These are phyloP conservation scores for Pteromalus puparum DNA, from an alignment of 1,140 invertebrate genomes.

Conservation along the genomic window DNA sequence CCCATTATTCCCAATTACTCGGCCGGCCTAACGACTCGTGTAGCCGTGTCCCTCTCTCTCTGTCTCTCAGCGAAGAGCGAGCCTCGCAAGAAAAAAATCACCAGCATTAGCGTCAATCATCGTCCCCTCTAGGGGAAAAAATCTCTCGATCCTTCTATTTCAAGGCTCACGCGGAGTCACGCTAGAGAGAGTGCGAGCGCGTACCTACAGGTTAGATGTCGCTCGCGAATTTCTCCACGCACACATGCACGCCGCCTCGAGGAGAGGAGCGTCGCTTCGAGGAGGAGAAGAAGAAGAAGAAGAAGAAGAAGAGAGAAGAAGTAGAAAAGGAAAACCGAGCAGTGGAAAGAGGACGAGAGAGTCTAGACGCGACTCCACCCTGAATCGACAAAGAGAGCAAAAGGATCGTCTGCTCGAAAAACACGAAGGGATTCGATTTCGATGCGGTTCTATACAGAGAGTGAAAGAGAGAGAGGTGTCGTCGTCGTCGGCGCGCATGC, in stretches of 20 bases:
- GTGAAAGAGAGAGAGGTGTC: neutral
- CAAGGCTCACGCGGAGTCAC: slow-evolving; percentile 9
- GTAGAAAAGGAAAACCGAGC: neutral
- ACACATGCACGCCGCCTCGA: neutral
- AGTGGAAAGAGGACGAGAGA: slow-evolving; percentile 1
- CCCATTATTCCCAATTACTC: neutral
- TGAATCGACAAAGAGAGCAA: neutral
- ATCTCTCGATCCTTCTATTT: slow-evolving; percentile 43
- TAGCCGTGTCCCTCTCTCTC: neutral
- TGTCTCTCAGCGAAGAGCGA: too few species aligned
- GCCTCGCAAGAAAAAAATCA: too few species aligned
- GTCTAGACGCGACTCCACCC: neutral
- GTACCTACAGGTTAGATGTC: slow-evolving; percentile 27
- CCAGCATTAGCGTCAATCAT: too few species aligned
- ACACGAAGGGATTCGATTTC: neutral
- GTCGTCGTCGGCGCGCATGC: neutral
- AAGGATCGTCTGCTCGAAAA: neutral
- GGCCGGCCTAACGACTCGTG: neutral
- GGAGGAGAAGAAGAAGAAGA: neutral
- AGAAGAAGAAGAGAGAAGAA: neutral
- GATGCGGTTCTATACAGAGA: neutral
- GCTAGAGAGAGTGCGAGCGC: neutral
- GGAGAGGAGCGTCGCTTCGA: neutral
- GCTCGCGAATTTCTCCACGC: slow-evolving; percentile 10
- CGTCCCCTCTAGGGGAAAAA: neutral